Base-by-base conservation (phyloP, 2,113 vertebrate species). In the Corythoichthys haematopterus region DNA sequence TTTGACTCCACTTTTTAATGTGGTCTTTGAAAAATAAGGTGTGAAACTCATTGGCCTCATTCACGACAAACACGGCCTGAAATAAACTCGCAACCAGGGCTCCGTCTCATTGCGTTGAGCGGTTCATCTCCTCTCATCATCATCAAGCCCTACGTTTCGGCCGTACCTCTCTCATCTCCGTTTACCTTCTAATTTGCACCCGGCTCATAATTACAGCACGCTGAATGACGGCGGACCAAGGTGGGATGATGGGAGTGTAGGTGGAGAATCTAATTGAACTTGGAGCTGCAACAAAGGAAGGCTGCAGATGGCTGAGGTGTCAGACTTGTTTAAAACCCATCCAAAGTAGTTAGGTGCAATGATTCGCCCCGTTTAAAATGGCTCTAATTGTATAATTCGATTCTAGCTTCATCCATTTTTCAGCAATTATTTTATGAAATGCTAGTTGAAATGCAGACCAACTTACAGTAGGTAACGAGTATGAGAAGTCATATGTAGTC, bases 191-290 rank as follows among this genome's bases (percentile, higher is more conserved):
- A 46, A 71, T 73, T 71, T 73, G 33, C 43, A 28, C 15, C 37
- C 63, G 78, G 68, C 56, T 81, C 66, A 75, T 70, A 67, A 75
- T 72, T 66, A 77, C 66, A 57, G 37, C 38, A 48, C 10, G 53
- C 64, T 33, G 67, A 62, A 28, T 64, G 46, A 65, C 13, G 64
- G 43, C 47, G 65, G 57, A 53, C 38, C 63, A 73, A 61, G 70
- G 37, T 47, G 75, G 11, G 50, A 40, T 64, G 53, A 68, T 71
- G 1, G 20, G 36, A 64, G 69, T 65, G 75, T 7, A 68, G 50
- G 63, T 60, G 48, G 53, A 70, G 16, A 45, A 58, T 57, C 40
- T 69, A 40, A 60, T 65, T 61, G 65, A n/a, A 60, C 51, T 38
- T 28, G 8, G 20, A 35, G 45, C 38, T n/a, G 36, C 59, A 35